Base-by-base conservation (phyloP, 2,113 vertebrate species). In the Tetrao urogallus region DNA sequence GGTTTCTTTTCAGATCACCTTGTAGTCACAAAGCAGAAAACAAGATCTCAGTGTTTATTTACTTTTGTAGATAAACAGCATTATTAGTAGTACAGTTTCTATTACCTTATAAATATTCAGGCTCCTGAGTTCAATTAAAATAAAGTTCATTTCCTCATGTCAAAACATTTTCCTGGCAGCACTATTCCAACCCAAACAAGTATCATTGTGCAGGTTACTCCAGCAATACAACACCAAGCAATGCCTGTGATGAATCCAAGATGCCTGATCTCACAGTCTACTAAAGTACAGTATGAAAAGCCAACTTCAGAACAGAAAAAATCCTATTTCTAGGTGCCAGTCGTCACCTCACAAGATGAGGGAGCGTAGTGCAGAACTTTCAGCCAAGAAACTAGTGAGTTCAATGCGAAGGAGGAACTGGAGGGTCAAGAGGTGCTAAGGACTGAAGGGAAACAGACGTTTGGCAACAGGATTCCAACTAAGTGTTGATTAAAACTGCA, bases 401-500 rank as follows among this genome's bases (percentile, higher is more conserved):
- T 89, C 69, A 86, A 5, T n/a, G 69, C 1, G 34, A 47, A 6
- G 12, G 36, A 75, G 69, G 2, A 64, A 21, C 45, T 3, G 32
- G 12, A 87, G 65, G 70, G 79, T 89, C 87, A 91, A 81, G 56
- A 92, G 58, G 13, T 19, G 17, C 45, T 34, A n/a, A 42, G 61
- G 69, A 86, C 63, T 82, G 78, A 75, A 67, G 11, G 34, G 73
- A 83, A 89, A 54, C 43, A 88, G 79, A 66, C 47, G 47, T 61
- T 64, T 78, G 69, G 28, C 79, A 92, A 56, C 0, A 79, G 47
- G 45, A 92, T 61, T 92, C 56, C 72, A 90, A n/a, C 27, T 11
- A 48, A 86, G 34, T 20, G 45, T 40, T 88, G 56, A 89, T 80
- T 93, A 80, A 70, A 91, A 91, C 42, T 77, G 47, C 42, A 82